phyloP scores from a whole-genome alignment of 2,113 vertebrate genomes.

The Oxyruncus cristatus region DNA sequence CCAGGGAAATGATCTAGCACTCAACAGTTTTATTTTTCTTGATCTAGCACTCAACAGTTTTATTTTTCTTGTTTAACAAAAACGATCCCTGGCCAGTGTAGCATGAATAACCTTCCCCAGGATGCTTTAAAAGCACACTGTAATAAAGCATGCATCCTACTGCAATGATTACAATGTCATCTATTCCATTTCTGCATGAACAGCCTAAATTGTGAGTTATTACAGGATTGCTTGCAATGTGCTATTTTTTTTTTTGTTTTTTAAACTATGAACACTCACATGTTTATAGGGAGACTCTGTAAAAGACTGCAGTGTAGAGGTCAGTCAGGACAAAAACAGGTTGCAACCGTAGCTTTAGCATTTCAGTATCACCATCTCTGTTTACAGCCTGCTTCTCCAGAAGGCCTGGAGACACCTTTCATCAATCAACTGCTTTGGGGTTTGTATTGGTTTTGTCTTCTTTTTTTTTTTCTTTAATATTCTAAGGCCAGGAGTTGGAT shows the following conservation, averaged over 20 bases:
- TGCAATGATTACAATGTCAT: conserved; percentile 47
- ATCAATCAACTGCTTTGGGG: not conserved
- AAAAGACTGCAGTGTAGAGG: not conserved
- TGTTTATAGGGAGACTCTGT: not conserved
- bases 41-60: not conserved
- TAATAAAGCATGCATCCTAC: conserved; percentile 27
- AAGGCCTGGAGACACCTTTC: not conserved
- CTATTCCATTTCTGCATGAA: conserved; percentile 6
- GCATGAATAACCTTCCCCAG: conserved; percentile 11
- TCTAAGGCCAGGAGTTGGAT: not conserved
- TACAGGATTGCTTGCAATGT: not conserved
- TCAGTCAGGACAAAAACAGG: not conserved
- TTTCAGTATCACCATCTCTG: not conserved
- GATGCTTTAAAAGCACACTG: not conserved
- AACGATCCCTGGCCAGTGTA: not conserved
- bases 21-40: conserved; percentile 50
- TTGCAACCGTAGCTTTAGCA: not conserved
- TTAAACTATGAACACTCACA: not conserved
- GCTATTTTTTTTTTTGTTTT: not conserved
- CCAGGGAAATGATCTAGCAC: not conserved
- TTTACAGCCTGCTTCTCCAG: not conserved
- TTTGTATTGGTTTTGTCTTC: not conserved
- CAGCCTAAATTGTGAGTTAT: not conserved
- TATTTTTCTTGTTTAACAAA: conserved; percentile 56
- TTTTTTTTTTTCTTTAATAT: not conserved